phyloP scores from a whole-genome alignment of 64 coral and sea anemone species.

The Montipora foliosa region DNA sequence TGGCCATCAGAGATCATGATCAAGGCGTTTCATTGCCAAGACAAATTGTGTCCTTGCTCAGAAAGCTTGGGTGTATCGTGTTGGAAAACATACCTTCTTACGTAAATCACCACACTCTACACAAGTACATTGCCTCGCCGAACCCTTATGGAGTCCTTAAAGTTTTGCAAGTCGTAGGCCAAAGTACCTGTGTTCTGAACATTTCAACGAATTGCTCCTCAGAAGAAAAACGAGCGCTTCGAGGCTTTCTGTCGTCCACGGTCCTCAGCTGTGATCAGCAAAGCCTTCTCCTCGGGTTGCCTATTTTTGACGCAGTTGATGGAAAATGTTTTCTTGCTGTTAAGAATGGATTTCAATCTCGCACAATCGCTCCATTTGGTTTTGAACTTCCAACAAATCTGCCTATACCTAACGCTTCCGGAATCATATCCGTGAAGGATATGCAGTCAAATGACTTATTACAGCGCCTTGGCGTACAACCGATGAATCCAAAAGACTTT shows the following conservation, averaged over 20 bases:
- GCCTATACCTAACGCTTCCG: slow-evolving; percentile 33
- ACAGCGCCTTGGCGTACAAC: slow-evolving; percentile 5
- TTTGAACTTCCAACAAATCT: slow-evolving; percentile 23
- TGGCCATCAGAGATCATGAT: slow-evolving; percentile 43
- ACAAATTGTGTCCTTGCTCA: slow-evolving; percentile 32
- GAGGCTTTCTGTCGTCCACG: slow-evolving; percentile 43
- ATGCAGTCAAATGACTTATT: slow-evolving; percentile 37
- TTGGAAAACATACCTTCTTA: slow-evolving; percentile 50
- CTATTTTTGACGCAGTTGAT: slow-evolving; percentile 58
- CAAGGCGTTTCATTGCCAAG: slow-evolving; percentile 7
- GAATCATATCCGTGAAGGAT: slow-evolving; percentile 47
- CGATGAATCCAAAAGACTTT: slow-evolving; percentile 32
- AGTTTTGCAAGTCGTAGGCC: slow-evolving; percentile 46
- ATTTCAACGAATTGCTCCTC: slow-evolving; percentile 14
- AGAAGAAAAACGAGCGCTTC: slow-evolving; percentile 64
- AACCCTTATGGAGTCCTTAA: slow-evolving; percentile 67
- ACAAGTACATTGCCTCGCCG: slow-evolving; percentile 64
- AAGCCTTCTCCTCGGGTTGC: background rate
- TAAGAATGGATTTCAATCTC: slow-evolving; percentile 12
- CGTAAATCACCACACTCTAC: slow-evolving; percentile 60
- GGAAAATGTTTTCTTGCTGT: slow-evolving; percentile 15
- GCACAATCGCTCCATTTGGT: slow-evolving; percentile 47
- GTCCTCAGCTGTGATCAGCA: slow-evolving; percentile 20
- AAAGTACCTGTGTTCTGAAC: background rate
- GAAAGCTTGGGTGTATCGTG: slow-evolving; percentile 63